A percentile compares a stretch with the other conserved stretches of the same genome.
These are phyloP conservation scores for Drosophila mimetica DNA, from an alignment of 2,888 invertebrate species.

Conservation along the genomic window DNA sequence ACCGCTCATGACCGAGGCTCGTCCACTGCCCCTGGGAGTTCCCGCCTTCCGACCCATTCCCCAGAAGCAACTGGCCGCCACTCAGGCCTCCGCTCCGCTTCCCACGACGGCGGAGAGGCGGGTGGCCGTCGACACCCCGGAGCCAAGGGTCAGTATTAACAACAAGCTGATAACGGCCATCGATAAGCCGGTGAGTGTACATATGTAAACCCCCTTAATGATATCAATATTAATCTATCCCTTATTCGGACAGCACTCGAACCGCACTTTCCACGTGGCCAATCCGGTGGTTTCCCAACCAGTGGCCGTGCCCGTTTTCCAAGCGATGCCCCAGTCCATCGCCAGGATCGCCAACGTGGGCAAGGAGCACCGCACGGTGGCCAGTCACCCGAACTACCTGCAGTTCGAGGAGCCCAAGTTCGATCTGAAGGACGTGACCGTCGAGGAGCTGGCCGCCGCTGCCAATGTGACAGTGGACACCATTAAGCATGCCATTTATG, in stretches of 20 bases:
- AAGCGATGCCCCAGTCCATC: constrained; percentile 86
- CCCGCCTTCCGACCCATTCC: constrained; percentile 93
- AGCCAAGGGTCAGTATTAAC: constrained; percentile 78
- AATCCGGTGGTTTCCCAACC: constrained; percentile 76
- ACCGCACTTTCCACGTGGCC: constrained; percentile 80
- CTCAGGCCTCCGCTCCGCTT: constrained; percentile 29
- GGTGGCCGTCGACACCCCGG: constrained; percentile 76
- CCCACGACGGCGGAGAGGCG: constrained; percentile 70
- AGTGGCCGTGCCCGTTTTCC: constrained; percentile 85
- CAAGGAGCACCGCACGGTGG: constrained; percentile 58
- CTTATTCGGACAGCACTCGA: constrained; percentile 55
- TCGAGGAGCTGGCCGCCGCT: constrained; percentile 87
- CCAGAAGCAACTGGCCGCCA: constrained; percentile 84
- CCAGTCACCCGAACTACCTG: constrained; percentile 78
- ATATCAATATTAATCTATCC: neutral
- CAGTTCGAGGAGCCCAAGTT: constrained; percentile 82
- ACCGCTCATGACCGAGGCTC: constrained; percentile 85
- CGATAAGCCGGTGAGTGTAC: constrained; percentile 63
- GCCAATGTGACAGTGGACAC: constrained; percentile 92
- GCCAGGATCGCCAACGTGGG: constrained; percentile 71
- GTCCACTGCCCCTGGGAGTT: constrained; percentile 87
- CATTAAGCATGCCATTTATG: constrained; percentile 90
- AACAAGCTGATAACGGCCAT: constrained; percentile 73
- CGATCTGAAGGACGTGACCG: constrained; percentile 83
- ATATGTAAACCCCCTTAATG: too few relatives aligned